A percentile compares a stretch with the other conserved stretches of the same genome.
Evolutionary conservation across 1,140 invertebrate species (phyloP).

Genomic region (Atta cephalotes): DNA sequence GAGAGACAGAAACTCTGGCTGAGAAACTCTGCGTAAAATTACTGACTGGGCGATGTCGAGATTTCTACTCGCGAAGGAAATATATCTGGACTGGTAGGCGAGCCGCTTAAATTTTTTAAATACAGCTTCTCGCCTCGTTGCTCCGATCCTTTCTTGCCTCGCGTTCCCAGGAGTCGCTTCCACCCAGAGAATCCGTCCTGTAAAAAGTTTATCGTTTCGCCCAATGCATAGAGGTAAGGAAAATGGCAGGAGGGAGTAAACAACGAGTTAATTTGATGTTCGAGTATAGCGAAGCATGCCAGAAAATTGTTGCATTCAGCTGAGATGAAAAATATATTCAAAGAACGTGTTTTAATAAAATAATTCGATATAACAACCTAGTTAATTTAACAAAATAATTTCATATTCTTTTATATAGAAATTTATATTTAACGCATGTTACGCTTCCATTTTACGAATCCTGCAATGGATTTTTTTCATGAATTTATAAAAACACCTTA

Average conservation of each 20-base stretch:
- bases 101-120: conserved; percentile 69
- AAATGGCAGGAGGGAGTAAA: background rate
- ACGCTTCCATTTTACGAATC: background rate
- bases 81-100: conserved; percentile 39
- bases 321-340: background rate
- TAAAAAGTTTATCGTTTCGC: conserved; percentile 49
- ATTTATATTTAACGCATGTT: background rate
- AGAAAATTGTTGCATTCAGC: conserved; percentile 22
- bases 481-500: background rate
- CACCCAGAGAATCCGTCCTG: conserved; percentile 2
- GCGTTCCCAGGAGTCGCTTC: conserved; percentile 42
- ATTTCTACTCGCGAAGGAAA: conserved; percentile 53
- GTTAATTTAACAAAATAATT: conserved; percentile 21
- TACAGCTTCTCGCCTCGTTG: conserved; percentile 64
- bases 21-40: conserved; percentile 57
- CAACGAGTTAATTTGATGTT: conserved; percentile 23
- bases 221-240: background rate
- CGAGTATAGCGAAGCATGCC: background rate
- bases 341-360: conserved; percentile 5
- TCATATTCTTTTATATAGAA: conserved; percentile 6
- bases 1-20: conserved; percentile 26
- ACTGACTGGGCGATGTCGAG: conserved; percentile 46
- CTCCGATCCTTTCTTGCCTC: conserved; percentile 44
- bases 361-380: conserved; percentile 13
- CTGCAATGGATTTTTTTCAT: background rate